Evolutionary conservation across 2,888 invertebrate species (phyloP).

Genomic region (Hecatera dysodea): DNA sequence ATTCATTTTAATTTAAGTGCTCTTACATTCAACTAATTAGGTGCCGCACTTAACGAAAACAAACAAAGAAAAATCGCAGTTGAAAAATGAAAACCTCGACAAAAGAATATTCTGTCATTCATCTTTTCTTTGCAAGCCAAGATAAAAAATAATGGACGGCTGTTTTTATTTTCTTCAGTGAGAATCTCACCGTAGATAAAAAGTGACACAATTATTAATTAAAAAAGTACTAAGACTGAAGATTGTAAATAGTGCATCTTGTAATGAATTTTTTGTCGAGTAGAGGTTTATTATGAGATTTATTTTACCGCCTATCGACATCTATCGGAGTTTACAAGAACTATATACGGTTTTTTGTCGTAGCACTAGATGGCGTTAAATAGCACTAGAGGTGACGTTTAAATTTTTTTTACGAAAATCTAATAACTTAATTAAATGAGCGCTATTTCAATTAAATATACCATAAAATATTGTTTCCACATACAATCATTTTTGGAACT

Average conservation of each 20-base stretch:
- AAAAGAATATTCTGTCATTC: constrained; percentile 69
- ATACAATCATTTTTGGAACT: no score
- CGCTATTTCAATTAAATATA: no score
- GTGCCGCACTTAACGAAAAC: constrained; percentile 51
- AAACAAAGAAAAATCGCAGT: constrained; percentile 51
- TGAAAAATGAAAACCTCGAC: constrained; percentile 43
- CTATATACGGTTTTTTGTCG: background rate
- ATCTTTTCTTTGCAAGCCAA: constrained; percentile 68
- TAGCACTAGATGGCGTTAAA: constrained; percentile 32
- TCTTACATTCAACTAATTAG: constrained; percentile 51
- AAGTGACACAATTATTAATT: constrained; percentile 61
- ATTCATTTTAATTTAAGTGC: constrained; percentile 45
- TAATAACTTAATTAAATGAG: background rate
- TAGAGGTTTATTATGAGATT: background rate
- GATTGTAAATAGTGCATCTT: constrained; percentile 36
- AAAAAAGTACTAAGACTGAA: constrained; percentile 37
- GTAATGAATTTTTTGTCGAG: constrained; percentile 13
- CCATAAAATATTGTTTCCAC: no score
- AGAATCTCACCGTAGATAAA: constrained; percentile 45
- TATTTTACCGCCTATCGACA: constrained; percentile 21
- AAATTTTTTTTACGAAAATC: background rate
- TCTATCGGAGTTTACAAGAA: constrained; percentile 10
- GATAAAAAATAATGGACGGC: constrained; percentile 64
- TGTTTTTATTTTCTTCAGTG: constrained; percentile 50
- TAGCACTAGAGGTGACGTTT: fast-evolving